A percentile compares a stretch with the other conserved stretches of the same genome.
These are phyloP conservation scores for Macrosteles quadrilineatus DNA, from an alignment of 1,140 invertebrate genomes.

Conservation along the genomic window DNA sequence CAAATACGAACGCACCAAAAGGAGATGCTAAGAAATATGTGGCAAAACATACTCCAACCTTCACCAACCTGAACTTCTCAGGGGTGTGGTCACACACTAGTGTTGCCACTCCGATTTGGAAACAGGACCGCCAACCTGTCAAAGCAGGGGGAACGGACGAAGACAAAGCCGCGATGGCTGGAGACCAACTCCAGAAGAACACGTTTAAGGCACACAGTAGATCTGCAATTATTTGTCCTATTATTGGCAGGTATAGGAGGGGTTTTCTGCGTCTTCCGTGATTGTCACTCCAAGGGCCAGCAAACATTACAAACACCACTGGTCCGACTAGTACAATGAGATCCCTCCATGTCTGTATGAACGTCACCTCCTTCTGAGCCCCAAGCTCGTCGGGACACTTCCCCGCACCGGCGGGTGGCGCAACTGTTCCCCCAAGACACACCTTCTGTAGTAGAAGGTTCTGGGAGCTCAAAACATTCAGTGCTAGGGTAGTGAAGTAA, in stretches of 20 bases:
- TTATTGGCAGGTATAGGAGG: conserved; percentile 50
- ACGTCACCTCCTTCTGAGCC: conserved; percentile 36
- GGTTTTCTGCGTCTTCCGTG: conserved; percentile 48
- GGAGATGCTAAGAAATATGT: background rate
- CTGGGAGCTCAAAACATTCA: conserved; percentile 24
- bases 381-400: conserved; percentile 36
- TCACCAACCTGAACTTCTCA: conserved; percentile 44
- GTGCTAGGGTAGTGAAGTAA: conserved; percentile 33
- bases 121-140: conserved; percentile 48
- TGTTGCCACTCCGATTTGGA: conserved; percentile 51
- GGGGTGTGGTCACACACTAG: conserved; percentile 50
- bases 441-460: conserved; percentile 35
- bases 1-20: background rate
- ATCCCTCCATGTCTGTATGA: conserved; percentile 41
- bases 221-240: conserved; percentile 32
- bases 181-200: conserved; percentile 36
- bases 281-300: conserved; percentile 43
- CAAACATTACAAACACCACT: conserved; percentile 41
- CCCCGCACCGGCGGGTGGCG: conserved; percentile 5
- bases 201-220: conserved; percentile 28
- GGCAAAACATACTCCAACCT: conserved; percentile 39
- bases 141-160: conserved; percentile 48
- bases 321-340: conserved; percentile 40
- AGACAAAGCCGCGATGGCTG: conserved; percentile 44
- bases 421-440: conserved; percentile 4